Evolutionary conservation across 2,888 invertebrate genomes (phyloP).

Genomic region (Caradrina clavipalpis): DNA sequence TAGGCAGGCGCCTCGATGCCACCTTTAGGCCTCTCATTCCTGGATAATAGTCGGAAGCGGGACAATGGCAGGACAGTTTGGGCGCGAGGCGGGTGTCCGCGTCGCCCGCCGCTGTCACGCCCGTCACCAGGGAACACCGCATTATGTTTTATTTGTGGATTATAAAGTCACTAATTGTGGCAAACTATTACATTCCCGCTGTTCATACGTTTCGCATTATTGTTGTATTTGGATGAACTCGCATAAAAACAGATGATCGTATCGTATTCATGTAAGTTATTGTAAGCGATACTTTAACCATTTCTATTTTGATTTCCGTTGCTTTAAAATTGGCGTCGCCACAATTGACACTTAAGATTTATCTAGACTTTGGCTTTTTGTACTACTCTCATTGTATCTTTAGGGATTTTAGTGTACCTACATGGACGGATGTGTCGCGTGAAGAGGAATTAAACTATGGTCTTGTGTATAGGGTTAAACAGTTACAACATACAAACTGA

Average conservation of each 20-base stretch:
- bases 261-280: conserved; percentile 26
- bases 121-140: conserved; percentile 63
- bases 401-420: too few species aligned
- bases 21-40: conserved; percentile 71
- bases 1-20: conserved; percentile 81
- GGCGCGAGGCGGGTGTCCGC: conserved; percentile 67
- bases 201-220: conserved; percentile 61
- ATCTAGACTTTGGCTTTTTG: not conserved
- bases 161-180: conserved; percentile 77
- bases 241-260: conserved; percentile 22
- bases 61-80: conserved; percentile 70
- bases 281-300: conserved; percentile 49
- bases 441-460: not conserved
- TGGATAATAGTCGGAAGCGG: conserved; percentile 74
- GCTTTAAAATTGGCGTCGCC: not conserved
- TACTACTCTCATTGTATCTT: not conserved
- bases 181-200: conserved; percentile 58
- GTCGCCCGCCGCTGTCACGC: conserved; percentile 64
- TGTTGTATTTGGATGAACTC: conserved; percentile 40
- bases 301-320: conserved; percentile 4
- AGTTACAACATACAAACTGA: too few species aligned
- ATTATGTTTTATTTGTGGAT: conserved; percentile 75
- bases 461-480: not conserved
- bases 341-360: not conserved
- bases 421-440: not conserved